A percentile compares a stretch with the other conserved stretches of the same genome.
These are phyloP conservation scores for Callospermophilus lateralis DNA, from an alignment of 2,113 vertebrate species.

Conservation along the genomic window DNA sequence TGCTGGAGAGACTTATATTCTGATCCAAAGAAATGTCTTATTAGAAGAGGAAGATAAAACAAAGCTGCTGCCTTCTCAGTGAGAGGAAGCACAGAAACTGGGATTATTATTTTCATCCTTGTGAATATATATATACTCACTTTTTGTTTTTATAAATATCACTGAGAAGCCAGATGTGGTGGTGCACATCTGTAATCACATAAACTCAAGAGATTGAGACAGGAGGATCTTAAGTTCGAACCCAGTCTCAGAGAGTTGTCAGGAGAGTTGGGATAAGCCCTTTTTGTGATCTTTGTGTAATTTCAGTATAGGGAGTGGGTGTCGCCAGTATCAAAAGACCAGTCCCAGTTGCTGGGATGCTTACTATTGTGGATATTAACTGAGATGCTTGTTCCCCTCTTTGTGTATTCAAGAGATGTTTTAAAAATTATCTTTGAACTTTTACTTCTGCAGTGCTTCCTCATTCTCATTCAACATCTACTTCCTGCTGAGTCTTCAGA, in stretches of 20 bases:
- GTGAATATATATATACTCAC: too few relatives aligned
- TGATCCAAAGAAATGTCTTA: neutral
- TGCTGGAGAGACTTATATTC: neutral
- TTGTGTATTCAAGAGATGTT: neutral
- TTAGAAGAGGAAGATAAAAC: constrained; percentile 10
- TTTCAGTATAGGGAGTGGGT: neutral
- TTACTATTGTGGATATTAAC: neutral
- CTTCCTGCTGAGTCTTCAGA: constrained; percentile 6
- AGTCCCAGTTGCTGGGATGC: neutral
- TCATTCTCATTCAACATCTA: constrained; percentile 27
- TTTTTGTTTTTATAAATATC: neutral
- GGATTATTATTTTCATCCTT: neutral
- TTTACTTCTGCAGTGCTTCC: constrained; percentile 58
- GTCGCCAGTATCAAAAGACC: neutral
- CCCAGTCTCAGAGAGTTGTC: neutral
- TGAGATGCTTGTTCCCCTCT: neutral
- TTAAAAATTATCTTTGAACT: constrained; percentile 40
- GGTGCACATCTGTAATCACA: too few relatives aligned
- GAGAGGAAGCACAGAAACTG: neutral
- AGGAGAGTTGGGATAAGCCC: neutral
- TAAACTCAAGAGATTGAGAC: too few relatives aligned
- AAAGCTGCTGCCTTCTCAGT: neutral
- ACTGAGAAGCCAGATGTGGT: neutral
- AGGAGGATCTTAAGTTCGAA: too few relatives aligned
- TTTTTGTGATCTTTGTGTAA: neutral